Evolutionary conservation across 2,888 invertebrate species (phyloP).

Genomic region (Trissolcus brochymenae): DNA sequence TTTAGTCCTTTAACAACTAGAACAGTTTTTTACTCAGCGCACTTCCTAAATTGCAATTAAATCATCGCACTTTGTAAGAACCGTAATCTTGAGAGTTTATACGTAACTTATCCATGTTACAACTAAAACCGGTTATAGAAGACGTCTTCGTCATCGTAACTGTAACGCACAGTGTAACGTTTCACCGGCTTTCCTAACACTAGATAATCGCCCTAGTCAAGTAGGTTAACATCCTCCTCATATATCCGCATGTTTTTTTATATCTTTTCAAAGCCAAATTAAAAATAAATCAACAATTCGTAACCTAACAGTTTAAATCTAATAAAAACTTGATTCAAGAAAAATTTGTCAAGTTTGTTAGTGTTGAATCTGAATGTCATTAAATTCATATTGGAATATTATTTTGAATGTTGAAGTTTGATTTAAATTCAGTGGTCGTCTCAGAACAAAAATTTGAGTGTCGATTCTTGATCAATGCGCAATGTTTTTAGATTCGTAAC

Average conservation of each 20-base stretch:
- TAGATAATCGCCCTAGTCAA: conserved; percentile 61
- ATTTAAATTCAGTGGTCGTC: conserved; percentile 12
- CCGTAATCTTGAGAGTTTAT: conserved; percentile 40
- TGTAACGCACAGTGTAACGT: conserved; percentile 59
- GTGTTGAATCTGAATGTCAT: background rate
- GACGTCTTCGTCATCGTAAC: conserved; percentile 57
- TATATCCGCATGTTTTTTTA: conserved; percentile 57
- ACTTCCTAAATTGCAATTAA: conserved; percentile 35
- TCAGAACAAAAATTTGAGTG: too few relatives aligned
- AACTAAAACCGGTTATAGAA: conserved; percentile 58
- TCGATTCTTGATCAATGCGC: background rate
- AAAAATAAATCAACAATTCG: too few relatives aligned
- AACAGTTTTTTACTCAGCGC: conserved; percentile 31
- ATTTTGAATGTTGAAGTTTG: background rate
- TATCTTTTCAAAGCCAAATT: conserved; percentile 42
- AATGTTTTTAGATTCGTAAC: conserved; percentile 1
- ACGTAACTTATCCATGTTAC: conserved; percentile 47
- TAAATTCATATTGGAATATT: too few relatives aligned
- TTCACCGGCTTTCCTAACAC: conserved; percentile 64
- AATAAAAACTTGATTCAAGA: conserved; percentile 10
- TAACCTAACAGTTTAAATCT: too few relatives aligned
- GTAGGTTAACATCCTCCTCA: conserved; percentile 65
- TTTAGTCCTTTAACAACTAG: conserved; percentile 26
- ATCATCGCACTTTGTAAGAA: conserved; percentile 44
- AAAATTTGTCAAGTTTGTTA: conserved; percentile 1